These are phyloP conservation scores for Acrocera orbiculus DNA, from an alignment of 2,888 invertebrate genomes.

Conservation along the genomic window DNA sequence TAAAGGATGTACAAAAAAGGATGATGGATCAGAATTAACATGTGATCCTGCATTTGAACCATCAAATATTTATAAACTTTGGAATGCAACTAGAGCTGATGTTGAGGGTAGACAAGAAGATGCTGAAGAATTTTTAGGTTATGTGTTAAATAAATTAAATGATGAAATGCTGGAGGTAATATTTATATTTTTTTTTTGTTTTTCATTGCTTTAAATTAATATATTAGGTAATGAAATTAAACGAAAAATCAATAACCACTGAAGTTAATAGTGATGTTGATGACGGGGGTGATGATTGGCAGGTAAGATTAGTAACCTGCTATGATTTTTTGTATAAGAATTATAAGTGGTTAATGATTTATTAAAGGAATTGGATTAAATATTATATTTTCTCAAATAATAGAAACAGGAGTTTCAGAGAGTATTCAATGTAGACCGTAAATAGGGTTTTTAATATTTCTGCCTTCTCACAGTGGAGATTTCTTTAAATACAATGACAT, in stretches of 20 bases:
- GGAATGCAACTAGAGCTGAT: slow-evolving; percentile 55
- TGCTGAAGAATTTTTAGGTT: slow-evolving; percentile 91
- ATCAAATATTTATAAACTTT: slow-evolving; percentile 66
- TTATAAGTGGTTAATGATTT: too few species aligned
- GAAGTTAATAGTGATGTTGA: slow-evolving; percentile 26
- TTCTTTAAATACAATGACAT: too few species aligned
- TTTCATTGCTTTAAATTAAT: not conserved
- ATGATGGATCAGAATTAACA: slow-evolving; percentile 39
- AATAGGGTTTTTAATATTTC: too few species aligned
- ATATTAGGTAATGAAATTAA: slow-evolving; percentile 38
- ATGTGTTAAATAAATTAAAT: slow-evolving; percentile 81
- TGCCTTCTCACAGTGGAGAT: too few species aligned
- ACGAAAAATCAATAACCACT: slow-evolving; percentile 35
- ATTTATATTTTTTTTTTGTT: slow-evolving; percentile 3
- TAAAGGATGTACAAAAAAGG: slow-evolving; percentile 26
- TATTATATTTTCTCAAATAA: too few species aligned
- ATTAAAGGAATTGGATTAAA: too few species aligned
- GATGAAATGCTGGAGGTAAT: slow-evolving; percentile 88
- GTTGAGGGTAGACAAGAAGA: slow-evolving; percentile 90
- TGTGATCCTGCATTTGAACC: slow-evolving; percentile 79
- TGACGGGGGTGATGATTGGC: slow-evolving; percentile 29
- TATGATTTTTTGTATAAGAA: too few species aligned
- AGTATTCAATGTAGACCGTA: too few species aligned
- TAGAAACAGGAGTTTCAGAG: too few species aligned
- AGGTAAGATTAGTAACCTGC: slow-evolving; percentile 19